Percentiles rank a stretch among this genome's conserved stretches.
Conservation (phyloP, 2,797 vertebrate genomes). For the Lateolabrax maculatus region DNA sequence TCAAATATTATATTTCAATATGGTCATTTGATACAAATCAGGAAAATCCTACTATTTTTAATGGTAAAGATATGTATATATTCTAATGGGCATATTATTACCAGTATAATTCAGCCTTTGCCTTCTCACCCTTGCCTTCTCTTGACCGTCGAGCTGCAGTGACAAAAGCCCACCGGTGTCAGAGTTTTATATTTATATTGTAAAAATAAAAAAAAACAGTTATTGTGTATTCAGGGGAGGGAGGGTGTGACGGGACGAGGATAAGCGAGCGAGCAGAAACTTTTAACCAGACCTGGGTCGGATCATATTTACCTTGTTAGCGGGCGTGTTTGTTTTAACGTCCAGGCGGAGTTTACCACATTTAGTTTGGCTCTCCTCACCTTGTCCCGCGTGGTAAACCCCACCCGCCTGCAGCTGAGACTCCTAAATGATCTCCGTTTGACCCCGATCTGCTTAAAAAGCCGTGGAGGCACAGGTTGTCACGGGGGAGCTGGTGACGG, state of each 20-base stretch:
- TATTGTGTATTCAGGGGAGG: slow-evolving; percentile 54
- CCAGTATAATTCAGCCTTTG: slow-evolving; percentile 71
- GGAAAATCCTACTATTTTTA: slow-evolving; percentile 83
- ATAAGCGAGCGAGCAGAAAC: background rate
- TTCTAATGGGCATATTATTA: slow-evolving; percentile 72
- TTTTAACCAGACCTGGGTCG: slow-evolving; percentile 24
- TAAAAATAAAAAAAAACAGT: slow-evolving; percentile 28
- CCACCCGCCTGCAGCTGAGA: background rate
- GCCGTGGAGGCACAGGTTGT: background rate
- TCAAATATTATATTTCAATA: slow-evolving; percentile 86
- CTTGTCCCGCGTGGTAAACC: background rate
- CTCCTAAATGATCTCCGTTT: too few species aligned
- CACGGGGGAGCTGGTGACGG: background rate
- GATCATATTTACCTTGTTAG: slow-evolving; percentile 8
- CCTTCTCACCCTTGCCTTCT: slow-evolving; percentile 76
- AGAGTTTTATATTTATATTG: slow-evolving; percentile 77
- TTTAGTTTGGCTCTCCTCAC: background rate
- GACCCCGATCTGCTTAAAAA: slow-evolving; percentile 23
- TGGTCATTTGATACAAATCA: slow-evolving; percentile 84
- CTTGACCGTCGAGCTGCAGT: slow-evolving; percentile 63
- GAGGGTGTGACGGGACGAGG: slow-evolving; percentile 5
- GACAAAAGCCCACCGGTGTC: slow-evolving; percentile 50
- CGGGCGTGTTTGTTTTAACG: slow-evolving; percentile 43
- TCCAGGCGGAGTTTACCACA: slow-evolving; percentile 22
- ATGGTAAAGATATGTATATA: slow-evolving; percentile 79